Evolutionary conservation across 2,888 invertebrate genomes (phyloP), one percentile per base, ranked within the genome.

Genomic region (Dasypolia templi): DNA sequence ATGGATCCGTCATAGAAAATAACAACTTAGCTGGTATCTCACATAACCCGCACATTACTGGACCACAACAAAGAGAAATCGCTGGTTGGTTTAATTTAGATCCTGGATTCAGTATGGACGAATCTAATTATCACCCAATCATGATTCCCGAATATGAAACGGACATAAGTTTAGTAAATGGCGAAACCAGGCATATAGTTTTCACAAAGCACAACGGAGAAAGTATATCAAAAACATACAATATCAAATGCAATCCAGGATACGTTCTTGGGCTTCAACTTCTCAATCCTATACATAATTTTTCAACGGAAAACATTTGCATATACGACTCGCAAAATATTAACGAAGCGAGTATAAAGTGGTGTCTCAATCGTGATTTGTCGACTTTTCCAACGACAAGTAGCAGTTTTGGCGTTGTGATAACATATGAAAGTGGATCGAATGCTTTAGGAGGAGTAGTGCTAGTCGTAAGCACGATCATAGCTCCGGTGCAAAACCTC

Each of bases 361-460:
- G 99, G 98, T 97, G 97, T 85, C 95, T 99, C 0, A 97, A 98
- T 86, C 96, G 98, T 46, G 99, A 99, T 93, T 94, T 99, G 73
- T 98, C 98, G 0, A 97, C 98, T 22, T 99, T 99, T 91, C 99
- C 99, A 0, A 97, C 98, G 0, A 97, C 98, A 0, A 99, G 99
- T 71, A 98, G 97, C 83, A 98, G 98, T 80, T 99, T 98, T 90
- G 98, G 98, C 11, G 96, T 99, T 53, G 97, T 98, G 0, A 91
- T 99, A 56, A 97, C 98, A 80, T 99, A 99, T 89, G 96, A 97
- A 81, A 98, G 99, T 92, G 99, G 99, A 3, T 89, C 90, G 0
- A 97, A 97, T 86, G 98, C 99, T 5, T 93, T 98, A 59, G 99
- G 99, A 22, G 98, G 98, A 68, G 97, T 98, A 1, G 98, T 99